Evolutionary conservation across 1,140 invertebrate genomes (phyloP).

Genomic region (Cydia pomonella): DNA sequence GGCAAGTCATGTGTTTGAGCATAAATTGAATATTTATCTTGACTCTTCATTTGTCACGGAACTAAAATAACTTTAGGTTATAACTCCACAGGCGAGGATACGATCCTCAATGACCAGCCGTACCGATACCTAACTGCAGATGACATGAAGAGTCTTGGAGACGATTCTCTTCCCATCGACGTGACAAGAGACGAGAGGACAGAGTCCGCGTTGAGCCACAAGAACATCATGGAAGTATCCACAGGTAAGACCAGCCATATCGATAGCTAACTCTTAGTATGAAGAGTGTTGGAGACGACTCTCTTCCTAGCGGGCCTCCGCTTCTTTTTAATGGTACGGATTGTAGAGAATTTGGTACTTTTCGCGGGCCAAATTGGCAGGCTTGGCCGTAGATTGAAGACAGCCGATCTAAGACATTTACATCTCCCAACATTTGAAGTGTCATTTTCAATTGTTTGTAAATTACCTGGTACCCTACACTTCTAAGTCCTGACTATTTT

Average conservation of each 20-base stretch:
- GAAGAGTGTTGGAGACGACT: slow-evolving; percentile 96
- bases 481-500: not conserved
- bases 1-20: too few species aligned
- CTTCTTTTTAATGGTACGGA: too few species aligned
- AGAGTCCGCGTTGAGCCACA: slow-evolving; percentile 80
- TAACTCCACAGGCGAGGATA: slow-evolving; percentile 88
- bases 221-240: slow-evolving; percentile 79
- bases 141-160: slow-evolving; percentile 96
- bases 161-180: slow-evolving; percentile 96
- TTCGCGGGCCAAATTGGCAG: too few species aligned
- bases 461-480: slow-evolving; percentile 81
- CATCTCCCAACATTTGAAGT: too few species aligned
- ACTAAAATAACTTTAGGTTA: slow-evolving; percentile 12
- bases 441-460: too few species aligned
- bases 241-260: slow-evolving; percentile 85
- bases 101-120: slow-evolving; percentile 93
- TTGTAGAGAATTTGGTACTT: too few species aligned
- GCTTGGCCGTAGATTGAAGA: too few species aligned
- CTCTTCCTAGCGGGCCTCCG: slow-evolving; percentile 83
- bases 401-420: too few species aligned
- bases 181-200: slow-evolving; percentile 93
- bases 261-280: slow-evolving; percentile 95
- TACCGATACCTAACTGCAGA: slow-evolving; percentile 96
- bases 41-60: too few species aligned
- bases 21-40: too few species aligned